These are phyloP conservation scores for Mycalesis mineus DNA, from an alignment of 2,888 invertebrate species.

Conservation along the genomic window DNA sequence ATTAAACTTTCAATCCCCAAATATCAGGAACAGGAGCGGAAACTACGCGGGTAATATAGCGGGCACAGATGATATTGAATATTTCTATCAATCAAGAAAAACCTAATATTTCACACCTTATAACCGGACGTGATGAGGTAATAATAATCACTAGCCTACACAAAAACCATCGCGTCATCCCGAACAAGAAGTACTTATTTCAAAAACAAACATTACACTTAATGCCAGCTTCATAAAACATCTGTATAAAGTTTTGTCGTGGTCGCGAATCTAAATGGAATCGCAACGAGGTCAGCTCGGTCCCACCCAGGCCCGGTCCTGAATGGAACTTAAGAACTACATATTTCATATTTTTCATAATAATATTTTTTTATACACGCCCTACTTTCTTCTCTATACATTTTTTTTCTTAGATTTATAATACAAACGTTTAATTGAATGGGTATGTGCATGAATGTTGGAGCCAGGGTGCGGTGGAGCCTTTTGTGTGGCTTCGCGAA, in stretches of 20 bases:
- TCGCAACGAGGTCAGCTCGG: constrained; percentile 8
- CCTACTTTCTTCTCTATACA: neutral
- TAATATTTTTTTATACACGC: constrained; percentile 1
- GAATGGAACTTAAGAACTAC: constrained; percentile 6
- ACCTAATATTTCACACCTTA: too few relatives aligned
- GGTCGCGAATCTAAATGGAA: constrained; percentile 8
- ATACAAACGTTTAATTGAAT: neutral
- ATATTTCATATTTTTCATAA: constrained; percentile 2
- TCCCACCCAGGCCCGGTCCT: neutral
- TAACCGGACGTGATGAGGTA: too few relatives aligned
- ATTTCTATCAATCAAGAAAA: too few relatives aligned
- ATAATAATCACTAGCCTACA: too few relatives aligned
- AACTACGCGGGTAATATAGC: too few relatives aligned
- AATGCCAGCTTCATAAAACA: neutral
- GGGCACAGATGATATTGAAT: too few relatives aligned
- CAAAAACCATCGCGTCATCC: too few relatives aligned
- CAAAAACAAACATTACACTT: neutral
- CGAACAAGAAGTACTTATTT: neutral
- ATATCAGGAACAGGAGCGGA: too few relatives aligned
- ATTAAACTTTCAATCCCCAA: too few relatives aligned
- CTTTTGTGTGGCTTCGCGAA: neutral
- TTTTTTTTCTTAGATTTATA: neutral
- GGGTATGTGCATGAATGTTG: neutral
- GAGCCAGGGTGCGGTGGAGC: neutral
- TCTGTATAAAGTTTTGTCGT: constrained; percentile 1